Base-by-base conservation (phyloP, 1,140 invertebrate genomes). In the Battus philenor region DNA sequence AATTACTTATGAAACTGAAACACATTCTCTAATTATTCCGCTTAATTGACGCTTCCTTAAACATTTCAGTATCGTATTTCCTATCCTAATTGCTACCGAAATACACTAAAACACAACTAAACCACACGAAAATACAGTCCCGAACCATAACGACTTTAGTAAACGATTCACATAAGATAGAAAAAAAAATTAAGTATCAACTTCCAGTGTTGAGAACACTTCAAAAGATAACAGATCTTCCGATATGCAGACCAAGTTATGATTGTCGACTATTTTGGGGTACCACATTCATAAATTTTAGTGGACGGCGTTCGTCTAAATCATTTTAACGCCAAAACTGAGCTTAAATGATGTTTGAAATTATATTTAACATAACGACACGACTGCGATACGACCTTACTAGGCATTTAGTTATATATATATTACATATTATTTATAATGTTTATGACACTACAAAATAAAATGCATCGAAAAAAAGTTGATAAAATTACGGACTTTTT, bases 261-360 rank as follows among this genome's bases (percentile, higher is more conserved):
- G 31, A 15, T 59, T 47, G 69, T 20, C 50, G 29, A 32, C 32
- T 73, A 76, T 76, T 73, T 76, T 56, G 43, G 60, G 59, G 27
- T 26, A 29, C 36, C 47, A 43, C 50, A 55, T 62, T 67, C 65
- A 73, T 73, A 71, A 68, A 73, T 73, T 58, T 70, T 51, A 55
- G 44, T 43, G 41, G 54, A 59, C 58, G 55, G 56, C 61, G 59
- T 63, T 41, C 54, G 53, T 51, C 55, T 70, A 73, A 68, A 76
- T 75, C 67, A 75, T 72, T 75, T 75, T 70, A 73, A 68, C 67
- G 72, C 65, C 67, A 75, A 75, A 75, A 70, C 64, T 61, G 56
- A 65, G 56, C 58, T 63, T 52, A 54, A 60, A 45, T 53, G 62
- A 63, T 49, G 57, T 45, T 50, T 44, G 10, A 31, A 26, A n/a